Evolutionary conservation across 2,888 invertebrate species (phyloP).

Genomic region (Acleris sparsana): DNA sequence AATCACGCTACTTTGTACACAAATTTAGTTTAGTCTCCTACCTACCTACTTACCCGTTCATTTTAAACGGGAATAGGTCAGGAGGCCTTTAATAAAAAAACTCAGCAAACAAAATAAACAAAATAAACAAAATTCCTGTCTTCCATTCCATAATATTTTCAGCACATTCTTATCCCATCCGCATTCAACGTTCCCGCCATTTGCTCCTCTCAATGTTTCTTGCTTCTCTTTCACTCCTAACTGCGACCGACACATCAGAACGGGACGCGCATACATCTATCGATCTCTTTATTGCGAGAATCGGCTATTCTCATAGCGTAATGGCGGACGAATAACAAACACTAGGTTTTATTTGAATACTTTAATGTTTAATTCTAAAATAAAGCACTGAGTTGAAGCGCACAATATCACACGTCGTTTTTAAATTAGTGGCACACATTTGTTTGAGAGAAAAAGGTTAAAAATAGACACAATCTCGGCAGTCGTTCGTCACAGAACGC

Average conservation of each 20-base stretch:
- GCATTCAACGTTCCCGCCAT: slow-evolving; percentile 13
- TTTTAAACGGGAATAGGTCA: no score
- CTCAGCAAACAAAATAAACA: neutral
- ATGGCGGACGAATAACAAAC: slow-evolving; percentile 69
- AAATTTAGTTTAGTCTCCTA: no score
- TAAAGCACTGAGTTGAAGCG: slow-evolving; percentile 43
- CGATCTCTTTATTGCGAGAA: slow-evolving; percentile 57
- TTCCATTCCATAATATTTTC: neutral
- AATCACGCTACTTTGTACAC: no score
- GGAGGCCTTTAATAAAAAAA: neutral
- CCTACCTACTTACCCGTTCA: no score
- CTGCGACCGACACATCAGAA: slow-evolving; percentile 58
- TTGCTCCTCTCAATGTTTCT: slow-evolving; percentile 31
- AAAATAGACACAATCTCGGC: slow-evolving; percentile 65
- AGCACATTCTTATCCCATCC: slow-evolving; percentile 9
- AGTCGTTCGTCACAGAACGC: slow-evolving; percentile 67
- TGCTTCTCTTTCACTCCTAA: slow-evolving; percentile 52
- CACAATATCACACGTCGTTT: slow-evolving; percentile 43
- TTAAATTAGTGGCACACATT: slow-evolving; percentile 44
- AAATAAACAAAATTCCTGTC: slow-evolving; percentile 2
- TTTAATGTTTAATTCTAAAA: slow-evolving; percentile 54
- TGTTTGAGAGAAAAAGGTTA: slow-evolving; percentile 46
- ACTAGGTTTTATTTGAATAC: slow-evolving; percentile 53
- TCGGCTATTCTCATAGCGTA: slow-evolving; percentile 53
- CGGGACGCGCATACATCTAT: slow-evolving; percentile 61